Evolutionary conservation across 2,888 invertebrate species (phyloP).

Genomic region (Drosophila neonasuta): DNA sequence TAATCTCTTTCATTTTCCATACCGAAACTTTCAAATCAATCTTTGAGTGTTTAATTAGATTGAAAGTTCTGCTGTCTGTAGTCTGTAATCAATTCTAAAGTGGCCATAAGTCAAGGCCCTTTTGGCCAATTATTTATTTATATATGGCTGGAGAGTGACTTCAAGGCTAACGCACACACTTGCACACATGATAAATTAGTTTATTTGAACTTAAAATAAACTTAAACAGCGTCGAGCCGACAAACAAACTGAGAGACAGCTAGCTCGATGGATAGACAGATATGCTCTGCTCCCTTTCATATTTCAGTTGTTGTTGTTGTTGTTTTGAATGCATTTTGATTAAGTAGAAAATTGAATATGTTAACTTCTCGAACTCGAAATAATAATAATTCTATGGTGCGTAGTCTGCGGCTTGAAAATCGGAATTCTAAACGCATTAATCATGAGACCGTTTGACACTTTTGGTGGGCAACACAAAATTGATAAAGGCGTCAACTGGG

Average conservation of each 20-base stretch:
- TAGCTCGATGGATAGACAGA: slow-evolving; percentile 4
- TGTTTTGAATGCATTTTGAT: slow-evolving; percentile 64
- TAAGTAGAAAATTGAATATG: slow-evolving; percentile 71
- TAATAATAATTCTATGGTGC: not conserved
- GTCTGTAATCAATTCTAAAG: slow-evolving; percentile 50
- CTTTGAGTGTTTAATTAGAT: slow-evolving; percentile 8
- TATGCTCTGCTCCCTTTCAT: slow-evolving; percentile 61
- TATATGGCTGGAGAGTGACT: slow-evolving; percentile 37
- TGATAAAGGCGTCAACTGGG: slow-evolving; percentile 70
- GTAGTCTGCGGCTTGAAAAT: slow-evolving; percentile 13
- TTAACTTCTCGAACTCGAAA: slow-evolving; percentile 63
- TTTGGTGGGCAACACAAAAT: slow-evolving; percentile 49
- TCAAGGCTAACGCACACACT: slow-evolving; percentile 57
- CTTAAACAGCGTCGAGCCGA: slow-evolving; percentile 35
- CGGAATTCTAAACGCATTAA: slow-evolving; percentile 58
- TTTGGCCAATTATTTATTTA: slow-evolving; percentile 66
- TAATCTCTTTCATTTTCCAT: too few species aligned
- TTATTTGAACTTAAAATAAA: slow-evolving; percentile 67
- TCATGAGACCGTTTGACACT: slow-evolving; percentile 64
- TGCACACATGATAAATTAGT: slow-evolving; percentile 65
- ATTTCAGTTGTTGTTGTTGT: slow-evolving; percentile 26
- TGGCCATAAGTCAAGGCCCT: slow-evolving; percentile 48
- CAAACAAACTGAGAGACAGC: slow-evolving; percentile 24
- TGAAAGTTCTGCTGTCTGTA: slow-evolving; percentile 6
- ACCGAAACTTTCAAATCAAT: not conserved